phyloP scores from a whole-genome alignment of 2,113 vertebrate genomes.

The Cettia cetti region DNA sequence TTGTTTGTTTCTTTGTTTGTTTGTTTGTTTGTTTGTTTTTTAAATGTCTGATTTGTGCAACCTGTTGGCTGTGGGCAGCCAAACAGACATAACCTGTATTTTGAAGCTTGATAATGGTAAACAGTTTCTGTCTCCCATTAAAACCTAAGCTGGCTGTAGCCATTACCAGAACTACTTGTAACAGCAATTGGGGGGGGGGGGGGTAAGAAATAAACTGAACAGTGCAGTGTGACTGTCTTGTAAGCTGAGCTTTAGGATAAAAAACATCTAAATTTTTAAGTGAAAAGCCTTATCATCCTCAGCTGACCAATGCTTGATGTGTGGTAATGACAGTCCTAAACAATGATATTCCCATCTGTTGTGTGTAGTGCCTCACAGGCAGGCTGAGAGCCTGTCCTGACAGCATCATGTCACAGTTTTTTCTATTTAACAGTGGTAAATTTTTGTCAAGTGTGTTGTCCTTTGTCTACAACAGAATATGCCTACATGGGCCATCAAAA shows the following conservation, averaged over 20 bases:
- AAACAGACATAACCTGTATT: not conserved
- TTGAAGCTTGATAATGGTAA: not conserved
- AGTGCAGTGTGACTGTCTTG: no score
- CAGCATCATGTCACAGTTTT: not conserved
- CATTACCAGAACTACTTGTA: not conserved
- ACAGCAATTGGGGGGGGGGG: fast-evolving
- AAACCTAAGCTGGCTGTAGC: not conserved
- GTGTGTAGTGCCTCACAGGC: not conserved
- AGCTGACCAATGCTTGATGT: not conserved
- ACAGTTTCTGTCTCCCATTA: not conserved
- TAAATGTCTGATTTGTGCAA: not conserved
- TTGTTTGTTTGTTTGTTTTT: not conserved
- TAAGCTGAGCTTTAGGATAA: not conserved
- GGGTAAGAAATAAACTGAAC: not conserved
- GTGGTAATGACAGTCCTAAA: not conserved
- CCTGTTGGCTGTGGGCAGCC: not conserved
- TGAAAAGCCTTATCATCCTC: not conserved
- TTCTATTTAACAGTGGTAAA: not conserved
- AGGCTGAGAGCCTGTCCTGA: not conserved
- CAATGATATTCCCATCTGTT: fast-evolving
- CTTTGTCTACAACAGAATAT: not conserved
- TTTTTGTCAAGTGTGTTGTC: not conserved
- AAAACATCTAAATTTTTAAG: not conserved
- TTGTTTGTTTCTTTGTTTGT: not conserved
- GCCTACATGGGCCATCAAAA: not conserved